Evolutionary conservation across 1,140 invertebrate genomes (phyloP).

Genomic region (Bombus breviceps): DNA sequence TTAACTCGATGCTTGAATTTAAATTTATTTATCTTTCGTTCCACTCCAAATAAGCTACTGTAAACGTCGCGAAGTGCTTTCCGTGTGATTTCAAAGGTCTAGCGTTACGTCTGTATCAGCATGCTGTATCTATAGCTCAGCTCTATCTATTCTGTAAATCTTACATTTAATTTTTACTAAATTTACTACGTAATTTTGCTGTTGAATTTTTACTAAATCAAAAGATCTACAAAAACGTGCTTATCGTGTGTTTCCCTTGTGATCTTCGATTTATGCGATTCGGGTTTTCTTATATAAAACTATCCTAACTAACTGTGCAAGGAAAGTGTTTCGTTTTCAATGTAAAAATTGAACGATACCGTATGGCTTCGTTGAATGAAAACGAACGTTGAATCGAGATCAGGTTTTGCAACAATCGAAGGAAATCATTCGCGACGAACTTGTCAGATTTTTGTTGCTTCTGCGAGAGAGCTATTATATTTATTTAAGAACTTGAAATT

Average conservation of each 20-base stretch:
- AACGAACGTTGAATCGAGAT: not conserved
- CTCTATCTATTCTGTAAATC: not conserved
- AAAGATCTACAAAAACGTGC: too few species aligned
- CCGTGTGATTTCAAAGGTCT: not conserved
- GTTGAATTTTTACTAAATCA: too few species aligned
- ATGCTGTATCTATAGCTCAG: not conserved
- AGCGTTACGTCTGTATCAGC: not conserved
- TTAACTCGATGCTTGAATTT: not conserved
- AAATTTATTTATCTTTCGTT: not conserved
- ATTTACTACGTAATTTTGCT: not conserved
- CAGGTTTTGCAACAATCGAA: not conserved
- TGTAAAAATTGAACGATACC: not conserved
- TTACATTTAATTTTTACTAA: not conserved
- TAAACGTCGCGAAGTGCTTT: not conserved
- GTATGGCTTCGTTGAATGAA: not conserved
- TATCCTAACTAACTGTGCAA: not conserved
- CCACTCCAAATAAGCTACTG: not conserved
- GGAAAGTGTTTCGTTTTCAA: not conserved
- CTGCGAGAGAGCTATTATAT: constrained; percentile 8
- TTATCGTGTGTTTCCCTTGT: too few species aligned
- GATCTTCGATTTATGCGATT: not conserved
- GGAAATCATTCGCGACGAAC: constrained; percentile 15
- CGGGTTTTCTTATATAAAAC: not conserved
- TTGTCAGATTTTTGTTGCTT: constrained; percentile 1
- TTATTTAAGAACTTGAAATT: constrained; percentile 43